Percentiles rank a stretch among this genome's conserved stretches.
Conservation (phyloP, 2,113 vertebrate genomes). For the Alethe castanea region DNA sequence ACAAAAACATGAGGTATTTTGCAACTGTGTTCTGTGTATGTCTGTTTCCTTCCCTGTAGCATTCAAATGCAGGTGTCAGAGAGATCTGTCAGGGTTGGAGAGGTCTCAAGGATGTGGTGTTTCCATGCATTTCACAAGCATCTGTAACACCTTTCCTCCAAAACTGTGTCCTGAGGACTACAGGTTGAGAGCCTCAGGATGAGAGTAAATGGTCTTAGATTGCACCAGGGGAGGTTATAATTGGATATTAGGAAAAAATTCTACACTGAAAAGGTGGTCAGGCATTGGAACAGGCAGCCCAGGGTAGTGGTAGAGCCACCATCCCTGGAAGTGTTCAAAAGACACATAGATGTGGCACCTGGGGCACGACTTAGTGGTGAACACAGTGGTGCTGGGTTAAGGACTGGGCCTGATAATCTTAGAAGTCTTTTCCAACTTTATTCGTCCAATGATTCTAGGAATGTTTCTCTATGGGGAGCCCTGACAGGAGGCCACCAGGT, state of each 20-base stretch:
- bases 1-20: neutral
- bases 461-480: neutral
- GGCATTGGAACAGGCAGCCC: neutral
- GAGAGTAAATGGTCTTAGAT: neutral
- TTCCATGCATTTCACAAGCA: neutral
- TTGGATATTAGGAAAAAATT: neutral
- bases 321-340: neutral
- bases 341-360: rapidly evolving
- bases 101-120: neutral
- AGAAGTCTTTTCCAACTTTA: neutral
- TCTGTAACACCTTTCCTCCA: neutral
- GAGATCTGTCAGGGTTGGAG: neutral
- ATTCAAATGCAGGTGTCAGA: neutral
- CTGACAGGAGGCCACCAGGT: neutral
- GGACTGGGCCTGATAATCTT: neutral
- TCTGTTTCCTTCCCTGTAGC: neutral
- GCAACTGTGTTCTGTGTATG: neutral
- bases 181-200: neutral
- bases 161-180: neutral
- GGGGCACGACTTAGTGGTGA: neutral
- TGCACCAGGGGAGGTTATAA: neutral
- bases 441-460: neutral
- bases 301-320: neutral
- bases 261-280: neutral
- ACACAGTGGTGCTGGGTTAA: neutral